Conservation (phyloP, 2,113 vertebrate genomes). For the Leptosomus discolor region DNA sequence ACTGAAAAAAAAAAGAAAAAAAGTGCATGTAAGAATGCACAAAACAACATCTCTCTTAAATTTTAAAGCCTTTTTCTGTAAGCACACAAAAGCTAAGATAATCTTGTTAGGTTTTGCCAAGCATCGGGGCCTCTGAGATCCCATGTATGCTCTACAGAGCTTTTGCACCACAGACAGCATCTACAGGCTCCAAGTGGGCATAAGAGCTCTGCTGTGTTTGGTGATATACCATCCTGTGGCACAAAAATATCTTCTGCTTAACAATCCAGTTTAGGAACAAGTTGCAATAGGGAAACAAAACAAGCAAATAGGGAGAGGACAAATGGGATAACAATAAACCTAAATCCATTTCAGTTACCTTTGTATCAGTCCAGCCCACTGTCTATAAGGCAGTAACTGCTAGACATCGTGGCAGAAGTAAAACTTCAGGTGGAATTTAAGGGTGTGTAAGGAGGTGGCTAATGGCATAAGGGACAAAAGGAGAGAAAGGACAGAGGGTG, state of each 20-base stretch:
- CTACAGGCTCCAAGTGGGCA: not conserved
- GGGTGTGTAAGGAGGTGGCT: not conserved
- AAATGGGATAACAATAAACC: not conserved
- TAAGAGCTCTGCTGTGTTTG: not conserved
- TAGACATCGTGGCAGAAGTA: not conserved
- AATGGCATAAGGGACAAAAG: not conserved
- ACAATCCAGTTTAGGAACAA: not conserved
- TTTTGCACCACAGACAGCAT: not conserved
- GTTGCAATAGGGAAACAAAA: not conserved
- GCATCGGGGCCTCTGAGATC: not conserved
- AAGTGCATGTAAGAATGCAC: not conserved
- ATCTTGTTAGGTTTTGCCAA: not conserved
- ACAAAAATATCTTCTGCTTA: not conserved
- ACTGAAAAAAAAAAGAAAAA: not conserved
- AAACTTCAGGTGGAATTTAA: not conserved
- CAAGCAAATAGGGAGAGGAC: not conserved
- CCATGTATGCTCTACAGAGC: not conserved
- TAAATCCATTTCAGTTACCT: not conserved
- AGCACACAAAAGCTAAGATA: not conserved
- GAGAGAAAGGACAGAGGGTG: not conserved
- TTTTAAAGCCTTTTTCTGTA: not conserved
- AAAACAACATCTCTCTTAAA: not conserved
- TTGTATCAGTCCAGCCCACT: not conserved
- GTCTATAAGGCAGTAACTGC: not conserved
- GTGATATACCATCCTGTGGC: not conserved